Conservation (phyloP, 2,888 invertebrate genomes). For the Sminthurides aquaticus region DNA sequence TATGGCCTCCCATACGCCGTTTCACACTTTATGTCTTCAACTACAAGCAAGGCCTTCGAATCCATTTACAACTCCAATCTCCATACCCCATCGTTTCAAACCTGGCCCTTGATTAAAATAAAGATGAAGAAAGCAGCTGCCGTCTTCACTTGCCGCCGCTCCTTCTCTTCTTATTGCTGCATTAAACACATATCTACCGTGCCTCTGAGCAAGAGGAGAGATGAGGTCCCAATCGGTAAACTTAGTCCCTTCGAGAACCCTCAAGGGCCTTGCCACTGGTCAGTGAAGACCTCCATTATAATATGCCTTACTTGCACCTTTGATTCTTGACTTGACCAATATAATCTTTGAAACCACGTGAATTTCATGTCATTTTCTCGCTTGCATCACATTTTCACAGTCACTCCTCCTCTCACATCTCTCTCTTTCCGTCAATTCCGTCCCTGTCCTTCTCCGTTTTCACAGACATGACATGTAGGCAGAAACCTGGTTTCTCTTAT, state of each 20-base stretch:
- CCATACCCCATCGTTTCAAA: not conserved
- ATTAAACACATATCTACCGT: too few species aligned
- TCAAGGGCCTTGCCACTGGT: too few species aligned
- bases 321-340: too few species aligned
- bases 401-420: not conserved
- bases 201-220: too few species aligned
- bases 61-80: not conserved
- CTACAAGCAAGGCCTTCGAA: not conserved
- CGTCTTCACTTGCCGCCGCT: not conserved
- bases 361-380: too few species aligned
- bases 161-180: too few species aligned
- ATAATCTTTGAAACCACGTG: too few species aligned
- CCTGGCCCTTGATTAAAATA: not conserved
- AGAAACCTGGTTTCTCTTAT: not conserved
- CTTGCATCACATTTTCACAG: not conserved
- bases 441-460: not conserved
- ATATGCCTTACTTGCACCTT: too few species aligned
- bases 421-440: not conserved
- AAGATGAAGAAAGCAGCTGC: not conserved
- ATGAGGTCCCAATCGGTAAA: too few species aligned
- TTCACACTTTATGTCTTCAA: not conserved
- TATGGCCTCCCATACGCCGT: not conserved
- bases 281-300: too few species aligned
- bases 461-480: not conserved
- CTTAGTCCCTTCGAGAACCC: too few species aligned